Conservation (phyloP, 2,888 invertebrate genomes). For the Ceraclea dissimilis region DNA sequence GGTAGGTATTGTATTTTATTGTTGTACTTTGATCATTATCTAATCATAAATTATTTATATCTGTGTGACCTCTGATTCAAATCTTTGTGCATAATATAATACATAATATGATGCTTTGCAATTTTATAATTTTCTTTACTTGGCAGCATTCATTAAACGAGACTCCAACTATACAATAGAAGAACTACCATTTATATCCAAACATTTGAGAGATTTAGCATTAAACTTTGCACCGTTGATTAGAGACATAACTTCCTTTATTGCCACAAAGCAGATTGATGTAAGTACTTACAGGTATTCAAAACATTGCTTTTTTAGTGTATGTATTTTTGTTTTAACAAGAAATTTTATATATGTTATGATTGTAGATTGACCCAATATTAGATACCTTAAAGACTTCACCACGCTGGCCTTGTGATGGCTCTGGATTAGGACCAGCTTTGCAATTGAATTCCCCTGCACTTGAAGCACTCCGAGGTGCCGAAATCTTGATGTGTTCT, state of each 20-base stretch:
- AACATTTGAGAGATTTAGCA: slow-evolving; percentile 12
- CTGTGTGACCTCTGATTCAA: no score
- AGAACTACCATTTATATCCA: slow-evolving; percentile 20
- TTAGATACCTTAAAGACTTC: slow-evolving; percentile 38
- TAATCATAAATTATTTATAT: no score
- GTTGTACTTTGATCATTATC: no score
- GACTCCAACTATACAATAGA: slow-evolving; percentile 13
- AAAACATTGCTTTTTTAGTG: not conserved
- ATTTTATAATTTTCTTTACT: not conserved
- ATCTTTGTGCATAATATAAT: no score
- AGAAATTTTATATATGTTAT: not conserved
- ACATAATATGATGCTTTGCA: not conserved
- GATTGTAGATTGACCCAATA: slow-evolving; percentile 38
- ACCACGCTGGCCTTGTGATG: slow-evolving; percentile 46
- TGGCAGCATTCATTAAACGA: slow-evolving; percentile 16
- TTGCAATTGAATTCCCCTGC: slow-evolving; percentile 32
- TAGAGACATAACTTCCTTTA: slow-evolving; percentile 16
- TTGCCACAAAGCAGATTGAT: slow-evolving; percentile 16
- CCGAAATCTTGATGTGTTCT: slow-evolving; percentile 45
- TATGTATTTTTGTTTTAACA: not conserved
- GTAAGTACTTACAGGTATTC: slow-evolving; percentile 12
- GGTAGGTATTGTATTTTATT: slow-evolving; percentile 36
- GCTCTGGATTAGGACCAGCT: slow-evolving; percentile 35
- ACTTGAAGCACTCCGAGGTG: slow-evolving; percentile 35
- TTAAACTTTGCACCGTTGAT: slow-evolving; percentile 16